Base-by-base conservation (phyloP, 2,888 invertebrate genomes). In the Emmelina monodactyla region DNA sequence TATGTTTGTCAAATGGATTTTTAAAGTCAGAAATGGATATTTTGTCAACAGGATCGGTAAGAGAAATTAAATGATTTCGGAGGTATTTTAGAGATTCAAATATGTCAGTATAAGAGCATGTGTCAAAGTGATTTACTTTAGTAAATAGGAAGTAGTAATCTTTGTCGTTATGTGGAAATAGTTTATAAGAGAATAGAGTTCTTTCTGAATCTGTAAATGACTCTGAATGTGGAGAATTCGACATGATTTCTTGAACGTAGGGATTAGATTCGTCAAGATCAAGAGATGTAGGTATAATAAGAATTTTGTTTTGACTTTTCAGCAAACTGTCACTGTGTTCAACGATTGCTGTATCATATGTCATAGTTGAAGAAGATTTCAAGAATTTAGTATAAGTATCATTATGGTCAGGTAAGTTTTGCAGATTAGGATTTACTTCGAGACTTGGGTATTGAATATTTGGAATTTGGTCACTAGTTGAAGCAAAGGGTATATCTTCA, bases 251-350 rank as follows among this genome's bases (percentile, higher is more conserved):
- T 37, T 44, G 22, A 10, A 47, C 10, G 31, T 47, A 44, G 1
- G 45, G 47, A n/a, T 42, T 50, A 5, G 50, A 44, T 16, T 53
- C 47, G 14, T 51, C 50, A 4, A 51, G 19, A 22, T 49, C 51
- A 16, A 51, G 38, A 1, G 48, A 52, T 2, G 45, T 43, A 13
- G 52, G 50, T 11, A 46, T 33, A 28, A 45, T 2, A 5, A 42
- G 15, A 15, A 32, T 16, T 36, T 44, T 42, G 12, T 31, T 15
- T 16, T 14, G 15, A 12, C 33, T 22, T 33, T 43, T 46, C 6
- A 41, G 16, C 4, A 47, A 9, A 16, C 7, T 36, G 29, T 42
- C 39, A 14, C 41, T 45, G 12, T 42, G 41, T 42, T 43, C 36
- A 6, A n/a, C 19, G 14, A 41, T 37, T 14, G 3, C 34, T 50